These are phyloP conservation scores for Lamellibrachia luymesi DNA, from an alignment of 1,140 invertebrate species.

Conservation along the genomic window DNA sequence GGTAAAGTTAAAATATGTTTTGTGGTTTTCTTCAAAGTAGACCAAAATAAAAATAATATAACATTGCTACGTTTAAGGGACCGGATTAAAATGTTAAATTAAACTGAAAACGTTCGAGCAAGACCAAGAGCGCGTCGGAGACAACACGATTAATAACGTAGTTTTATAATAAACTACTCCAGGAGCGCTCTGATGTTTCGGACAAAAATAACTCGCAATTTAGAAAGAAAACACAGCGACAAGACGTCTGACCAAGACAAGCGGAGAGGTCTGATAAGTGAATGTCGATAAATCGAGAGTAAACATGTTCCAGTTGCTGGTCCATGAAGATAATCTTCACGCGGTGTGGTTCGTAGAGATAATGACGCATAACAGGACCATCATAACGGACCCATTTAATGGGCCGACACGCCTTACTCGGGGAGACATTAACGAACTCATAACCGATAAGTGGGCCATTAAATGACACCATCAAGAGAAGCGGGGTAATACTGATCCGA, in stretches of 20 bases:
- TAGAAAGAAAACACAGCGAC: not conserved
- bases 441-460: not conserved
- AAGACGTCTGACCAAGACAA: not conserved
- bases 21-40: no score
- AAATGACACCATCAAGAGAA: not conserved
- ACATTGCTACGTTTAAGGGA: no score
- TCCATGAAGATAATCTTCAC: not conserved
- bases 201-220: not conserved
- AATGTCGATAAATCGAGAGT: not conserved
- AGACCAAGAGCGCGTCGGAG: not conserved
- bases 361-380: not conserved
- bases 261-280: not conserved
- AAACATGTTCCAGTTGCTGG: not conserved
- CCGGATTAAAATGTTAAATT: no score
- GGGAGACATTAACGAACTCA: not conserved
- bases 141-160: not conserved
- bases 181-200: not conserved
- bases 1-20: no score
- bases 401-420: not conserved
- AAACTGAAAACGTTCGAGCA: not conserved
- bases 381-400: not conserved
- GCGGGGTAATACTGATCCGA: not conserved
- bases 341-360: not conserved
- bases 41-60: no score
- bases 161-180: not conserved